Percentiles rank a stretch among this genome's conserved stretches.
phyloP scores from a whole-genome alignment of 2,113 vertebrate genomes.

The Syngnathus typhle region DNA sequence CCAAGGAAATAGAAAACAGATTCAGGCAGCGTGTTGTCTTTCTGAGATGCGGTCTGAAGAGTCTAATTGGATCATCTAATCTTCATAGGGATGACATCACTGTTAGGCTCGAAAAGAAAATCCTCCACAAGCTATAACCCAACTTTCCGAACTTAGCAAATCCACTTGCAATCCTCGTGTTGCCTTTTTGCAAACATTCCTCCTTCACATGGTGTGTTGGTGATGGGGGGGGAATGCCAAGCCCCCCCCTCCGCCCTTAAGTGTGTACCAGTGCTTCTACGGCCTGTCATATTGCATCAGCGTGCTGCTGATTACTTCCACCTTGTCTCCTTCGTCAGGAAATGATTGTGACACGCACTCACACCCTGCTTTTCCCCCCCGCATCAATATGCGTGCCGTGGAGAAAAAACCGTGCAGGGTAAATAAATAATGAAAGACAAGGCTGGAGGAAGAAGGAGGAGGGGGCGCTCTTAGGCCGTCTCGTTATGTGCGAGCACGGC shows the following conservation, averaged over 20 bases:
- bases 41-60: background rate
- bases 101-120: background rate
- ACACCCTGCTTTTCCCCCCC: slow-evolving; percentile 67
- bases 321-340: slow-evolving; percentile 77
- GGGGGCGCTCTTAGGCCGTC: slow-evolving; percentile 21
- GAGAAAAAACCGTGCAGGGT: slow-evolving; percentile 69
- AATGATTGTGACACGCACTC: slow-evolving; percentile 76
- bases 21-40: too few relatives aligned
- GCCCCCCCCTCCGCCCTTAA: slow-evolving; percentile 62
- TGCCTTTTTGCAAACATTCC: slow-evolving; percentile 52
- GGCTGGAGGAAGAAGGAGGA: slow-evolving; percentile 30
- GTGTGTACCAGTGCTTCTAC: slow-evolving; percentile 67
- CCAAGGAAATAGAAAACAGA: too few relatives aligned
- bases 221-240: slow-evolving; percentile 28
- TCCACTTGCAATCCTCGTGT: slow-evolving; percentile 51
- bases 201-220: slow-evolving; percentile 30
- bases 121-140: slow-evolving; percentile 34
- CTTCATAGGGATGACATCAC: background rate
- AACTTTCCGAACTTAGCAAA: slow-evolving; percentile 47
- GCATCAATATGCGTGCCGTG: slow-evolving; percentile 74
- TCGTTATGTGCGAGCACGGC: slow-evolving; percentile 7
- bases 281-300: slow-evolving; percentile 76
- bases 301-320: slow-evolving; percentile 76
- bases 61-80: background rate
- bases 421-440: slow-evolving; percentile 76